Conservation (phyloP, 2,888 invertebrate genomes). For the Lepidochrysops patricia region DNA sequence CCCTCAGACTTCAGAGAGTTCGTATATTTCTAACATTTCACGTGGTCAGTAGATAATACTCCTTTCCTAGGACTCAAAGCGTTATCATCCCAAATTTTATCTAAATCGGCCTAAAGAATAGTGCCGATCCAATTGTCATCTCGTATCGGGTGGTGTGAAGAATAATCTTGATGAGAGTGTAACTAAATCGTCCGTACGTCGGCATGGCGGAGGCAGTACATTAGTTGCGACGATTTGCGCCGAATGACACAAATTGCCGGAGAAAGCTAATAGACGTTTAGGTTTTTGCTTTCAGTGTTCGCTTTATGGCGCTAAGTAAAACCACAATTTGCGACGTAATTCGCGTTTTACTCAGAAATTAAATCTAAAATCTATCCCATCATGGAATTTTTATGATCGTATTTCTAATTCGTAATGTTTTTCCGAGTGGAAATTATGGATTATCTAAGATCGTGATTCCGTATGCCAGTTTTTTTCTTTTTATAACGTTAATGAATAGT, state of each 20-base stretch:
- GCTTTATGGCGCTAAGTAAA: not conserved
- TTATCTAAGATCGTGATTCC: too few species aligned
- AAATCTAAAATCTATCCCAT: not conserved
- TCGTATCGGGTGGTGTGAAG: not conserved
- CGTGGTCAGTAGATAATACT: too few species aligned
- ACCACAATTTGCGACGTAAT: not conserved
- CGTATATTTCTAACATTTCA: too few species aligned
- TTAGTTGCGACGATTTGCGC: slow-evolving; percentile 21
- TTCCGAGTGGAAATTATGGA: not conserved
- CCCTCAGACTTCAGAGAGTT: too few species aligned
- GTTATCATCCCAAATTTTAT: too few species aligned
- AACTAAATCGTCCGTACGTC: not conserved
- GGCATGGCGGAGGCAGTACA: slow-evolving; percentile 24
- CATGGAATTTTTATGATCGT: too few species aligned
- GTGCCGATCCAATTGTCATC: too few species aligned
- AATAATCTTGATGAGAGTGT: slow-evolving; percentile 12
- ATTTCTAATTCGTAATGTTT: not conserved
- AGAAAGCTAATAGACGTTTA: slow-evolving; percentile 14
- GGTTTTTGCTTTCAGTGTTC: slow-evolving; percentile 2
- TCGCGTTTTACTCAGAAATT: not conserved
- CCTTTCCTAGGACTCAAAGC: too few species aligned
- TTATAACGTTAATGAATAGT: too few species aligned
- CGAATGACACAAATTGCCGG: slow-evolving; percentile 20
- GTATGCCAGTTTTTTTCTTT: too few species aligned
- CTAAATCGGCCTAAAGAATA: too few species aligned